phyloP scores from a whole-genome alignment of 2,797 vertebrate genomes.

The Myotis findleyi region DNA sequence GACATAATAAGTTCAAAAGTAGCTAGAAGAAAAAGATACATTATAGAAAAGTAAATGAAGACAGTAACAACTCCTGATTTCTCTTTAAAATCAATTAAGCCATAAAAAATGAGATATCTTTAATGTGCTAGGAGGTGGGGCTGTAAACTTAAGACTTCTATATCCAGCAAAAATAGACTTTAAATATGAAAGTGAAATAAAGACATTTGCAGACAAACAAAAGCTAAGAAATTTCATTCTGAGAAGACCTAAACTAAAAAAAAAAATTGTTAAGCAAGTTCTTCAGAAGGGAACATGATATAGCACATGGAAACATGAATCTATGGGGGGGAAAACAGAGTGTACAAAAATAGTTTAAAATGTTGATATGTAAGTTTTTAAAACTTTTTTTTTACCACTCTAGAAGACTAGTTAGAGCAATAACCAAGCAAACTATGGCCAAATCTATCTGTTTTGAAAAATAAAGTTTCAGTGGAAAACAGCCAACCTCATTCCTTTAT shows the following conservation, averaged over 20 bases:
- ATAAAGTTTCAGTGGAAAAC: background rate
- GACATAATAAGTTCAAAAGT: background rate
- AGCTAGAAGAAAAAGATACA: background rate
- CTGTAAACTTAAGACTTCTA: conserved; percentile 24
- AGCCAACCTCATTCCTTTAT: background rate
- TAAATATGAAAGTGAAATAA: too few relatives aligned
- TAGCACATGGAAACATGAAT: background rate
- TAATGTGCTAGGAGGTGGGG: background rate
- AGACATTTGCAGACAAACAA: background rate
- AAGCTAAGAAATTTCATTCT: background rate
- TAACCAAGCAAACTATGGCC: background rate
- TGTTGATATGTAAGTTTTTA: background rate
- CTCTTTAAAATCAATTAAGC: conserved; percentile 3
- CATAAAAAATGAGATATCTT: background rate
- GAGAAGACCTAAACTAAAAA: background rate
- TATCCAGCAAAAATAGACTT: background rate
- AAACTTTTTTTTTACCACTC: background rate
- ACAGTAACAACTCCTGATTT: background rate
- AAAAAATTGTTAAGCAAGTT: too few relatives aligned
- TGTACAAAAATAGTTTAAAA: conserved; percentile 6
- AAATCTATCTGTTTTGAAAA: background rate
- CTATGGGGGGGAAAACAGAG: background rate
- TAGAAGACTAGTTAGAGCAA: background rate
- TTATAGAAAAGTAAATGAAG: background rate
- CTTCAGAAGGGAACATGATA: too few relatives aligned